A percentile compares a stretch with the other conserved stretches of the same genome.
phyloP scores from a whole-genome alignment of 1,140 invertebrate species.

The Drosophila triauraria region DNA sequence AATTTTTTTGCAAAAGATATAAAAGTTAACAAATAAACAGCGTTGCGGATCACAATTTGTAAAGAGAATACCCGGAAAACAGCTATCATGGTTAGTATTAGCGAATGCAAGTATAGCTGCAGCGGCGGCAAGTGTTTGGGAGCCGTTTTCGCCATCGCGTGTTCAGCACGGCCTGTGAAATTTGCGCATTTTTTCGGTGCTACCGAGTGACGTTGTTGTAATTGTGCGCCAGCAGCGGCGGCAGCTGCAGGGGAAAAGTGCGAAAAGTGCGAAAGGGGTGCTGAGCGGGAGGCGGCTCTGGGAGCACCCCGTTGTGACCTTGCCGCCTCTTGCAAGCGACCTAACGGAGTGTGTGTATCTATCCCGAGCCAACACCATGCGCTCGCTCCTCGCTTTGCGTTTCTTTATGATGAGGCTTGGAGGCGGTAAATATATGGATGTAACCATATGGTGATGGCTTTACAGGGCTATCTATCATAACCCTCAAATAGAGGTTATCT shows the following conservation, averaged over 20 bases:
- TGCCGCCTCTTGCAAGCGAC: constrained; percentile 13
- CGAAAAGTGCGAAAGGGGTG: background rate
- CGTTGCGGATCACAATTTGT: constrained; percentile 14
- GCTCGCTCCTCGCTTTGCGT: background rate
- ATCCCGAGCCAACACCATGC: constrained; percentile 28
- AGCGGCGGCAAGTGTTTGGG: background rate
- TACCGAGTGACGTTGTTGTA: constrained; percentile 19
- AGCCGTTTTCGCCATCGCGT: background rate
- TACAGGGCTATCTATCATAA: background rate
- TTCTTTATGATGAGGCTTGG: background rate
- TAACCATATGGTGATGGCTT: constrained; percentile 12
- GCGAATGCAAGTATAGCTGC: background rate
- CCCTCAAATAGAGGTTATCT: background rate
- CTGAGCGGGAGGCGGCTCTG: background rate
- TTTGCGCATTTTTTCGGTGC: constrained; percentile 40
- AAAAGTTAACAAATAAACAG: constrained; percentile 33
- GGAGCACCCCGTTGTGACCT: constrained; percentile 40
- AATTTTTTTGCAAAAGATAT: constrained; percentile 39
- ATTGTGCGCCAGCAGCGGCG: constrained; percentile 4
- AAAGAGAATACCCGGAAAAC: constrained; percentile 22
- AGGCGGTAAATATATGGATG: background rate
- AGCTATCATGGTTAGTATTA: constrained; percentile 35
- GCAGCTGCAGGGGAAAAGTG: constrained; percentile 15
- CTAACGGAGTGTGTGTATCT: constrained; percentile 43
- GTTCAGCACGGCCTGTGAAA: constrained; percentile 1